Base-by-base conservation (phyloP, 2,113 vertebrate species). In the Seriola rivoliana region DNA sequence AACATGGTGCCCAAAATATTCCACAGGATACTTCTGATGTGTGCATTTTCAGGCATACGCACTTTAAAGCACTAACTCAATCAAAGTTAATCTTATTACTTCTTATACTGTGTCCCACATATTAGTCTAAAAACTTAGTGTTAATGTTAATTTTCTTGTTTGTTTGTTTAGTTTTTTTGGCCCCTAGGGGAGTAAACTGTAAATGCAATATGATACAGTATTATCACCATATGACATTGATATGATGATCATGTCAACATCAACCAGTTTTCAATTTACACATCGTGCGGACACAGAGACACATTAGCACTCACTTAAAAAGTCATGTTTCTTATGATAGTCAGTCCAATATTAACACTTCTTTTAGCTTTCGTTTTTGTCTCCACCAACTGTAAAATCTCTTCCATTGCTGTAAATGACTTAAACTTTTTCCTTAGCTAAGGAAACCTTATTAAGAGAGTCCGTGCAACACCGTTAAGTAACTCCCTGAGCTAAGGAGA, bases 21-120 rank as follows among this genome's bases (percentile, higher is more conserved):
- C 40, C 46, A 63, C 46, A 54, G 60, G 52, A 75, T 29, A 10
- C 34, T 36, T 75, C 65, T 73, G 19, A 73, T 50, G 17, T 60
- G 54, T 52, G 19, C 5, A 21, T 21, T 21, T 52, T 52, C 6
- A 2, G 19, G 23, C 12, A 17, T 4, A 57, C 5, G 17, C 9
- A 16, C 1, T 23, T 32, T 19, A 34, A 60, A 9, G 13, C 4
- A 17, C 29, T 19, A 36, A 62, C 13, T 46, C 14, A 16, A 46
- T 59, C 57, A 59, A 32, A 32, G 4, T 32, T 32, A 3, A 7
- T n/a, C 4, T 32, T 32, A 59, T 32, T 7, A 59, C 25, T 34
- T 59, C 14, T 32, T 8, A 13, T 58, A 58, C 4, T 29, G 44
- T 46, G 14, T 16, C 44, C 44, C 4, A 16, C 16, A 16, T 46